A percentile compares a stretch with the other conserved stretches of the same genome.
Conservation (phyloP, 1,140 invertebrate species). For the Eumaeus atala region DNA sequence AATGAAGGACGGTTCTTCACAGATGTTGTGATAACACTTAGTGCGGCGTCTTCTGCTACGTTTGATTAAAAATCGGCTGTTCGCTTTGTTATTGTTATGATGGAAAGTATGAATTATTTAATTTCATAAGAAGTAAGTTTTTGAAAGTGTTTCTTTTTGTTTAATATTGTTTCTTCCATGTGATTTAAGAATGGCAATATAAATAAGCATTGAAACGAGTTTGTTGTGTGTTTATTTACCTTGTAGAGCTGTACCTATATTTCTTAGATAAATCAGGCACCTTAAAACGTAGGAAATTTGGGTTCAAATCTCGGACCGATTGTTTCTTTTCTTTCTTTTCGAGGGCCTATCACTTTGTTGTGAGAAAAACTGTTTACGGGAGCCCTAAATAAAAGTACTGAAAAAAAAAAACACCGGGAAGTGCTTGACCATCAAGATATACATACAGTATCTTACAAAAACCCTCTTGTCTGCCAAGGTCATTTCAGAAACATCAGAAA, state of each 20-base stretch:
- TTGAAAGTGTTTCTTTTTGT: constrained; percentile 48
- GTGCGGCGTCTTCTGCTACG: constrained; percentile 17
- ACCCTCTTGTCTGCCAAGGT: no score
- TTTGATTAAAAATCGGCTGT: constrained; percentile 32
- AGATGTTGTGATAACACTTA: neutral
- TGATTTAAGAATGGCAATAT: constrained; percentile 66
- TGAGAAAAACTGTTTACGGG: no score
- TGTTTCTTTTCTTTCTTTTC: no score
- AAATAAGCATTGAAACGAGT: constrained; percentile 58
- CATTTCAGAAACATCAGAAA: no score
- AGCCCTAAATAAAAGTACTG: no score
- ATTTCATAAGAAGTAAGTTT: constrained; percentile 57
- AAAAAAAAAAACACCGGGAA: no score
- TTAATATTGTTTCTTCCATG: constrained; percentile 63
- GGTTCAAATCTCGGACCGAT: no score
- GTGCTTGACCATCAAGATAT: no score
- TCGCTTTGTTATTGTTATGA: constrained; percentile 66
- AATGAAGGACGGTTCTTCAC: neutral
- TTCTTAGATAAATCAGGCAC: no score
- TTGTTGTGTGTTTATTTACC: constrained; percentile 28
- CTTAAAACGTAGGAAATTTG: no score
- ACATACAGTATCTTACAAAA: no score
- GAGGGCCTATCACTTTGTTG: no score
- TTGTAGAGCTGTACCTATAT: neutral
- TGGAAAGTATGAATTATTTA: constrained; percentile 49